A percentile compares a stretch with the other conserved stretches of the same genome.
Conservation (phyloP, 2,113 vertebrate genomes). For the Oxyura jamaicensis region DNA sequence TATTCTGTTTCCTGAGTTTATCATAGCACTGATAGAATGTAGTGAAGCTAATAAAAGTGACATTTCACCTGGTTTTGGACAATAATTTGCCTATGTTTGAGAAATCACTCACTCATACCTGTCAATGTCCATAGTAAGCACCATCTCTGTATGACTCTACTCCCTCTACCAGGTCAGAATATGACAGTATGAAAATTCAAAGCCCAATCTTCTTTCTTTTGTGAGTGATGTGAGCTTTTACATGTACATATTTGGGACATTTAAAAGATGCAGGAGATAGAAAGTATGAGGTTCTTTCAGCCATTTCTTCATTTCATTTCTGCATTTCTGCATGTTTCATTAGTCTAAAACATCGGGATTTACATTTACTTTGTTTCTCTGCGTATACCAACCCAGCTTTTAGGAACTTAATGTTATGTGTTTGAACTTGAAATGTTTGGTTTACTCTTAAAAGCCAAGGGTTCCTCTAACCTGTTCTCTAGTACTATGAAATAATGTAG, state of each 20-base stretch:
- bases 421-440: background rate
- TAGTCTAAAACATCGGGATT: background rate
- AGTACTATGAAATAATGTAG: background rate
- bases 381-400: background rate
- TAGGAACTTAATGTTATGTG: background rate
- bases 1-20: background rate
- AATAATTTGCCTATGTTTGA: background rate
- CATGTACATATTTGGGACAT: background rate
- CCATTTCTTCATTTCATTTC: background rate
- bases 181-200: background rate
- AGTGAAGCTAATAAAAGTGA: background rate
- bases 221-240: background rate
- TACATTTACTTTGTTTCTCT: background rate
- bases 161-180: background rate
- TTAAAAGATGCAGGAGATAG: background rate
- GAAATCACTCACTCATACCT: background rate
- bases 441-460: background rate
- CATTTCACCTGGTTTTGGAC: background rate
- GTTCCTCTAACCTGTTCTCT: background rate
- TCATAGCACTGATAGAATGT: fast-evolving
- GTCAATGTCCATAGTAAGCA: background rate
- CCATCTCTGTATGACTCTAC: background rate
- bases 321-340: background rate
- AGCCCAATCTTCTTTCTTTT: background rate
- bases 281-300: background rate